A percentile compares a stretch with the other conserved stretches of the same genome.
phyloP scores from a whole-genome alignment of 2,888 invertebrate genomes.

The Caradrina clavipalpis region DNA sequence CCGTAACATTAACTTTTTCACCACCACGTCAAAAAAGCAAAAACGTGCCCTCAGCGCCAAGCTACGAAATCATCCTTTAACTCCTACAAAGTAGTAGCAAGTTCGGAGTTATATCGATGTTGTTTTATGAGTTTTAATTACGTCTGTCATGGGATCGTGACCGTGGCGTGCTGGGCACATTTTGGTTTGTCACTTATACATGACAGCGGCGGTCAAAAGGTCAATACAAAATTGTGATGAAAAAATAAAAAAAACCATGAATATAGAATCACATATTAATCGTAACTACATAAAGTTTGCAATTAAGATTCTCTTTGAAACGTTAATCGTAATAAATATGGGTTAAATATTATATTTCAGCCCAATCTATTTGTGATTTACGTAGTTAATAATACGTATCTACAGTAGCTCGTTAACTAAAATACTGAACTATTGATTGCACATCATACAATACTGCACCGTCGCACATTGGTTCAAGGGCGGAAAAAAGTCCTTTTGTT shows the following conservation, averaged over 20 bases:
- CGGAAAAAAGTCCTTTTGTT: too few species aligned
- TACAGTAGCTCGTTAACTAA: conserved; percentile 41
- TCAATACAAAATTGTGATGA: conserved; percentile 35
- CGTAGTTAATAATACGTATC: conserved; percentile 45
- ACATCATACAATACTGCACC: conserved; percentile 57
- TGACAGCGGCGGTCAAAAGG: too few species aligned
- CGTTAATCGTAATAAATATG: conserved; percentile 19
- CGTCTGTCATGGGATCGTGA: too few species aligned
- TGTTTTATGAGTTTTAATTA: too few species aligned
- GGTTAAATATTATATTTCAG: conserved; percentile 18
- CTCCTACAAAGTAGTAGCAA: too few species aligned
- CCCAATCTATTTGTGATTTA: conserved; percentile 41
- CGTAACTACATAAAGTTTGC: conserved; percentile 9
- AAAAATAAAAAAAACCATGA: conserved; percentile 16
- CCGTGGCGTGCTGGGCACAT: too few species aligned
- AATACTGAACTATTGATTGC: conserved; percentile 60
- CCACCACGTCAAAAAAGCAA: too few species aligned
- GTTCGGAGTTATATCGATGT: too few species aligned
- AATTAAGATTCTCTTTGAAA: conserved; percentile 30
- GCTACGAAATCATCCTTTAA: too few species aligned
- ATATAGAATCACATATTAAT: conserved; percentile 14
- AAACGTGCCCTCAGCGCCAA: too few species aligned
- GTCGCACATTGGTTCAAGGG: too few species aligned
- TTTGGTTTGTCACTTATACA: too few species aligned
- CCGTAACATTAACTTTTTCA: conserved; percentile 13